phyloP scores from a whole-genome alignment of 2,888 invertebrate genomes.

The Macaria liturata region DNA sequence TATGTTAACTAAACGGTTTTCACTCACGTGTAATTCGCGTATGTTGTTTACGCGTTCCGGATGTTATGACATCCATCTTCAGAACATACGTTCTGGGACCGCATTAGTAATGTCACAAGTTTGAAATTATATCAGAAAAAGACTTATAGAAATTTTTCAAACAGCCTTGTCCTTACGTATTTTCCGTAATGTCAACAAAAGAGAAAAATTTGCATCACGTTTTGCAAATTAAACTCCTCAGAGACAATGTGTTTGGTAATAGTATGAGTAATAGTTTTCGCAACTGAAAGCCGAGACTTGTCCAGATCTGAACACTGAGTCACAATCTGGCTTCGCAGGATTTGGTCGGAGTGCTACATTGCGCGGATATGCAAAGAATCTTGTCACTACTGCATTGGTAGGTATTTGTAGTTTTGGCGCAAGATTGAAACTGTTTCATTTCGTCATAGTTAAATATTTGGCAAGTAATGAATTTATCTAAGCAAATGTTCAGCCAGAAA shows the following conservation, averaged over 20 bases:
- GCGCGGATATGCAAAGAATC: slow-evolving; percentile 17
- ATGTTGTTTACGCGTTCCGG: no score
- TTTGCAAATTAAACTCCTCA: slow-evolving; percentile 24
- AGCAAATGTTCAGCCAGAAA: no score
- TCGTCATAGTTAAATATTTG: no score
- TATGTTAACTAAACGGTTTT: no score
- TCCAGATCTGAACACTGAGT: slow-evolving; percentile 30
- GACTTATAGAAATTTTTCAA: no score
- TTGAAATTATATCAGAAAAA: no score
- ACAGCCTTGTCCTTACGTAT: slow-evolving; percentile 1
- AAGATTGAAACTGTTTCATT: background rate
- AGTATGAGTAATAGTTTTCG: slow-evolving; percentile 35
- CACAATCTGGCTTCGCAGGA: slow-evolving; percentile 31
- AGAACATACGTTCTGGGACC: no score
- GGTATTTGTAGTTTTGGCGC: no score
- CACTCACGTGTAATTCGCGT: no score
- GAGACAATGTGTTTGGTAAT: slow-evolving; percentile 13
- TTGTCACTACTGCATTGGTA: slow-evolving; percentile 6
- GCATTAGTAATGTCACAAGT: no score
- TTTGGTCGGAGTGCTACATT: slow-evolving; percentile 14
- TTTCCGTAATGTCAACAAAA: slow-evolving; percentile 9
- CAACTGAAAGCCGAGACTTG: slow-evolving; percentile 28
- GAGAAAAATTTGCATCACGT: slow-evolving; percentile 26
- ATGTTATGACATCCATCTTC: no score
- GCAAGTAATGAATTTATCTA: no score